These are phyloP conservation scores for Nephrotoma guestfalica DNA, from an alignment of 2,888 invertebrate genomes.

Conservation along the genomic window DNA sequence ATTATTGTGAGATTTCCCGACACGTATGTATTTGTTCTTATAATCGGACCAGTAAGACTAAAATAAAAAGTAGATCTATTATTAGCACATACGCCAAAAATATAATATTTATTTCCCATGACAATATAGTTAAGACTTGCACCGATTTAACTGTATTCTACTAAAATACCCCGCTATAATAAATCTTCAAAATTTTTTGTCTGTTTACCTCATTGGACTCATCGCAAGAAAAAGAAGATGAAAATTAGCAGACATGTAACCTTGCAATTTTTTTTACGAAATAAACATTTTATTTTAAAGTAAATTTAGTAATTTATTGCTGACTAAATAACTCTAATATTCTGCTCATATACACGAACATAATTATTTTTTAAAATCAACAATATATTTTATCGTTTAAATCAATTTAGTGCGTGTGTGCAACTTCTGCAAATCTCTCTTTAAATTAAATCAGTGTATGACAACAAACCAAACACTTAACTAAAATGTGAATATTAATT, in stretches of 20 bases:
- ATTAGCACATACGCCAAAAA: too few species aligned
- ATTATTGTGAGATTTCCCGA: too few species aligned
- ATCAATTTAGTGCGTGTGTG: background rate
- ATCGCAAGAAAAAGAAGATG: background rate
- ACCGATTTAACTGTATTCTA: background rate
- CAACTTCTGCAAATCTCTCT: background rate
- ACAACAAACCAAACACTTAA: background rate
- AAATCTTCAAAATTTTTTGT: background rate
- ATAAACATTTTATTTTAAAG: background rate
- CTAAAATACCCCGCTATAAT: background rate
- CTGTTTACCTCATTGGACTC: background rate
- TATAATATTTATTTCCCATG: too few species aligned
- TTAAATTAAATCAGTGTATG: background rate
- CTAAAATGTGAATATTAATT: background rate
- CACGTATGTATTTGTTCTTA: too few species aligned
- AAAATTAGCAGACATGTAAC: background rate
- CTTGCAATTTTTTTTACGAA: background rate
- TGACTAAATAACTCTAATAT: background rate
- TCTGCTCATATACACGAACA: background rate
- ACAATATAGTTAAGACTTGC: too few species aligned
- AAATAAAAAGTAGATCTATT: too few species aligned
- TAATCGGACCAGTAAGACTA: too few species aligned
- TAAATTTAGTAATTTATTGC: background rate
- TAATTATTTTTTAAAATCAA: background rate
- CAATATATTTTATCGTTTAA: background rate